Percentiles rank a stretch among this genome's conserved stretches.
Evolutionary conservation across 2,888 invertebrate genomes (phyloP).

Genomic region (Cataglyphis cursor): DNA sequence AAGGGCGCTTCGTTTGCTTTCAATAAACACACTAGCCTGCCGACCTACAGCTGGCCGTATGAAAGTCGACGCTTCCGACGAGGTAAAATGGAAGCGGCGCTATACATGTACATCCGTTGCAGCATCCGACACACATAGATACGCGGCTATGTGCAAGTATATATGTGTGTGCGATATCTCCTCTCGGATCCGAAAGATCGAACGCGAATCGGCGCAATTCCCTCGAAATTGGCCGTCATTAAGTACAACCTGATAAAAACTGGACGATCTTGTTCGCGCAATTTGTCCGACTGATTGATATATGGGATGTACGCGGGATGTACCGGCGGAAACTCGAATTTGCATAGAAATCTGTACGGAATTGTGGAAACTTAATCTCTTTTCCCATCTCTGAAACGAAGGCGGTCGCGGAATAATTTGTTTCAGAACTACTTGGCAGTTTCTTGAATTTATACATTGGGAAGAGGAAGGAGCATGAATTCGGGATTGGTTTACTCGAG

Average conservation of each 20-base stretch:
- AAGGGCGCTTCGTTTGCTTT: conserved; percentile 50
- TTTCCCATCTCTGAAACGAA: neutral
- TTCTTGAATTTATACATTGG: conserved; percentile 1
- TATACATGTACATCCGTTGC: conserved; percentile 22
- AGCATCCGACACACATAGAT: conserved; percentile 26
- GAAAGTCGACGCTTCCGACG: conserved; percentile 52
- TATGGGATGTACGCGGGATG: neutral
- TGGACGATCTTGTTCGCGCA: neutral
- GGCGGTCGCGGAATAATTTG: neutral
- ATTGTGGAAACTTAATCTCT: neutral
- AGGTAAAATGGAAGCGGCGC: conserved; percentile 34
- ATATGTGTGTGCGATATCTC: neutral
- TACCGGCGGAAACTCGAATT: neutral
- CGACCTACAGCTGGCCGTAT: conserved; percentile 26
- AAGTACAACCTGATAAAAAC: neutral
- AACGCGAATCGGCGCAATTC: conserved; percentile 11
- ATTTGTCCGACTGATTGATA: conserved; percentile 5
- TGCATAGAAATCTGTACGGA: neutral
- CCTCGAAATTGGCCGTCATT: conserved; percentile 27
- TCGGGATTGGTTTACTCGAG: neutral
- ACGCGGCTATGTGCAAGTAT: neutral
- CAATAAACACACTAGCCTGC: conserved; percentile 54
- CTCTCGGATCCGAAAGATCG: conserved; percentile 12
- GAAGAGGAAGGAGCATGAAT: neutral
- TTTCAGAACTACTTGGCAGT: conserved; percentile 20